Evolutionary conservation across 2,888 invertebrate species (phyloP).

Genomic region (Endotricha flammealis): DNA sequence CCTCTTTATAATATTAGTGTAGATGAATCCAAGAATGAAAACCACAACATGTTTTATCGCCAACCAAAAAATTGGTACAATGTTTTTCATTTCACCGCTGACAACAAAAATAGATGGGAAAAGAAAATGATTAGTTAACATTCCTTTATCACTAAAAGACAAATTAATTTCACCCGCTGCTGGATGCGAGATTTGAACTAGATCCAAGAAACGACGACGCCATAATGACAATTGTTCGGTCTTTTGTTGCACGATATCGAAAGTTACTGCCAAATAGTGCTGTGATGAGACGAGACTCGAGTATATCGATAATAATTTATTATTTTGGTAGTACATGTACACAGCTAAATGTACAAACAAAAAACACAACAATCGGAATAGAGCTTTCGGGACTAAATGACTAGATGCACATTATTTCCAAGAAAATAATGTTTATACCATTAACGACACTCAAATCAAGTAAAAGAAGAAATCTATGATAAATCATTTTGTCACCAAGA

Average conservation of each 20-base stretch:
- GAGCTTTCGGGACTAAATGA: too few relatives aligned
- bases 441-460: too few relatives aligned
- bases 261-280: conserved; percentile 31
- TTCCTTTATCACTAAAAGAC: conserved; percentile 3
- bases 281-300: conserved; percentile 15
- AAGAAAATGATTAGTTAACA: conserved; percentile 5
- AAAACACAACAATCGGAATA: too few relatives aligned
- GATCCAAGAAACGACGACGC: conserved; percentile 24
- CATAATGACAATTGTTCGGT: conserved; percentile 28
- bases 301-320: neutral
- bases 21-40: too few relatives aligned
- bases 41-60: too few relatives aligned
- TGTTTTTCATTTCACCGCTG: neutral
- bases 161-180: conserved; percentile 4
- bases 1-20: too few relatives aligned
- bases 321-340: neutral
- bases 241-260: conserved; percentile 28
- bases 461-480: too few relatives aligned
- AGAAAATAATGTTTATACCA: too few relatives aligned
- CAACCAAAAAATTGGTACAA: neutral
- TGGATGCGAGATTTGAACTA: conserved; percentile 25
- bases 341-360: too few relatives aligned
- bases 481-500: too few relatives aligned
- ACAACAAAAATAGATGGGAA: neutral
- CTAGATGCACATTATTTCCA: too few relatives aligned